phyloP scores from a whole-genome alignment of 2,113 vertebrate genomes.

The Copsychus sechellarum region DNA sequence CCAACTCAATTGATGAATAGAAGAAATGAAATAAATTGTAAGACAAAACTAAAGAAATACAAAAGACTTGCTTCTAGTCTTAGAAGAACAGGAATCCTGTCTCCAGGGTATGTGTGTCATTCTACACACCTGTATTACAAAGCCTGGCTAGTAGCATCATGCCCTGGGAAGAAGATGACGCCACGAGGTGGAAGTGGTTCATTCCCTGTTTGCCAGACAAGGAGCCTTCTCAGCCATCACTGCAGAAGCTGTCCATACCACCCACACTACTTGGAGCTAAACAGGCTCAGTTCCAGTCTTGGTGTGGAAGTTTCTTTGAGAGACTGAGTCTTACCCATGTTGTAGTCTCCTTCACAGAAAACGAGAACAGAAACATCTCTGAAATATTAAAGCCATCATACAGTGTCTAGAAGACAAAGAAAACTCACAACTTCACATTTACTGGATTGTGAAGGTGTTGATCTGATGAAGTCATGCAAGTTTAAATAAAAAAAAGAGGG shows the following conservation, averaged over 20 bases:
- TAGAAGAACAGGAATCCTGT: not conserved
- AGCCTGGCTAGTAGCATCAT: not conserved
- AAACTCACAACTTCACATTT: not conserved
- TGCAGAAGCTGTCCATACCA: not conserved
- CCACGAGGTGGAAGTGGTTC: not conserved
- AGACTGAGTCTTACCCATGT: not conserved
- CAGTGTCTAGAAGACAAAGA: not conserved
- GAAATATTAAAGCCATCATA: not conserved
- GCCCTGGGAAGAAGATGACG: not conserved
- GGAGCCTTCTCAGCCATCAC: not conserved
- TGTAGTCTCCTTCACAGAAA: not conserved
- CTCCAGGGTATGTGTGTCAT: slow-evolving; percentile 28
- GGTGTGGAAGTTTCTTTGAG: not conserved
- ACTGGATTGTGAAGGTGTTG: not conserved
- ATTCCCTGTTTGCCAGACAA: not conserved
- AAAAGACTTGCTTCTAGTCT: not conserved
- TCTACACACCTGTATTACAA: not conserved
- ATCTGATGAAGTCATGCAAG: not conserved
- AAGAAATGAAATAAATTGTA: slow-evolving; percentile 21
- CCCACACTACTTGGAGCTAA: not conserved
- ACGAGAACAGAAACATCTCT: not conserved
- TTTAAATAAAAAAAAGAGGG: not conserved
- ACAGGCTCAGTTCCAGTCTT: not conserved
- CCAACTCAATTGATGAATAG: not conserved
- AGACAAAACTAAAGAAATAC: not conserved